phyloP scores from a whole-genome alignment of 2,113 vertebrate species.

The Phyllopteryx taeniolatus region DNA sequence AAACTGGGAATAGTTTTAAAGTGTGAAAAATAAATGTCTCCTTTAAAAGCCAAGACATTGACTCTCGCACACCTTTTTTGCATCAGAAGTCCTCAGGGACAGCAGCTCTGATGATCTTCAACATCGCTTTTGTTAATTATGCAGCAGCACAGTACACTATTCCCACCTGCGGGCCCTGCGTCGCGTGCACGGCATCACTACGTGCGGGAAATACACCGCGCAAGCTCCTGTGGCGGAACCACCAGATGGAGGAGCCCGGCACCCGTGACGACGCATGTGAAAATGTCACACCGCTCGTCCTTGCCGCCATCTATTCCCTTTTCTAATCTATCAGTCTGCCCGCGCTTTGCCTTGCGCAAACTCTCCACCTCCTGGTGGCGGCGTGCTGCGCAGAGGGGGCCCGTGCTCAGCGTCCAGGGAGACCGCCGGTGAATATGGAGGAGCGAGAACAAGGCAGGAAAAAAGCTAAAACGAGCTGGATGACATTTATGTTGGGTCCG shows the following conservation, averaged over 20 bases:
- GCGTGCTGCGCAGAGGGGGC: not conserved
- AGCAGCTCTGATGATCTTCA: conserved; percentile 30
- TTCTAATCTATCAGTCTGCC: conserved; percentile 15
- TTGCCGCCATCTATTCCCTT: conserved; percentile 19
- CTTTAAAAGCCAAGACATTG: not conserved
- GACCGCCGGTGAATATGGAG: conserved; percentile 20
- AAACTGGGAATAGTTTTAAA: not conserved
- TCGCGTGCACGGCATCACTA: conserved; percentile 37
- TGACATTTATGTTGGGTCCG: conserved; percentile 8
- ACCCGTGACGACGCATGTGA: conserved; percentile 56
- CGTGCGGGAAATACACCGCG: conserved; percentile 36
- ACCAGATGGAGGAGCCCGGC: conserved; percentile 34
- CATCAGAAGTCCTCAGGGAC: conserved; percentile 25
- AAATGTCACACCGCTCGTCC: conserved; percentile 59
- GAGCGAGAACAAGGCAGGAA: not conserved
- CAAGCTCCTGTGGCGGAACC: conserved; percentile 22
- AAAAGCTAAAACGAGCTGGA: not conserved
- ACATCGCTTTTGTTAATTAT: conserved; percentile 58
- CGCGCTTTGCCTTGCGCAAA: conserved; percentile 10
- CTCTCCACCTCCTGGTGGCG: conserved; percentile 10
- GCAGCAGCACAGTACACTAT: conserved; percentile 51
- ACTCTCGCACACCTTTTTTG: not conserved
- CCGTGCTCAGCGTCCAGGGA: conserved; percentile 10
- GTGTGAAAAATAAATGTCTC: not conserved
- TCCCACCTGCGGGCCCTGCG: conserved; percentile 31